Evolutionary conservation across 1,140 invertebrate genomes (phyloP), one percentile per base, ranked within the genome.

Genomic region (Drosophila mauritiana): DNA sequence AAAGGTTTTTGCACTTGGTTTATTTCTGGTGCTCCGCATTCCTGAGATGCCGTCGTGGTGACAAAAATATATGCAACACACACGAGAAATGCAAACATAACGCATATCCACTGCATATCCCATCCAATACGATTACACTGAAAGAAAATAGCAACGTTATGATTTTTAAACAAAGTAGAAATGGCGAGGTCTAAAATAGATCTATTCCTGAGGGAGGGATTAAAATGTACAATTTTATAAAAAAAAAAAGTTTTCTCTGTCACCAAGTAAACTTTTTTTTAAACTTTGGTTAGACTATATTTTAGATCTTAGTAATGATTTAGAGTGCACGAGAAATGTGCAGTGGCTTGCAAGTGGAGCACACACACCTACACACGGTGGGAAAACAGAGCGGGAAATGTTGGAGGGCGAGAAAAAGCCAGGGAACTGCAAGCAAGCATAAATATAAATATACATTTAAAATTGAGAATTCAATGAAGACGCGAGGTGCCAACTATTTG

Each of bases 1-100:
- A 89, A 88, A 88, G 83, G 83, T 88, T 88, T 88, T 89, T 88
- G 83, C 83, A 88, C 83, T 88, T 88, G 83, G 67, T 78, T 67
- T 80, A 55, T 63, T 80, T 88, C 81, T 89, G 48, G 76, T 76
- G 75, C 79, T 48, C 43, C 65, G 79, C 83, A 88, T 88, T 88
- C 83, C 79, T 88, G 57, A 76, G 55, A 88, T 88, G 79, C 84
- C 83, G 55, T 42, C 56, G 74, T 59, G 61, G 72, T 75, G 73
- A 76, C 73, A 75, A 74, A 74, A 74, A 75, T 75, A 75, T 75
- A 73, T 27, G 65, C 48, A 39, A 53, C 69, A 27, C 67, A 52
- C 48, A 36, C 46, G 48, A 49, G 64, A 45, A 48, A 34, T 51
- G 61, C 31, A 64, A 51, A 31, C 27, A 53, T 54, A 67, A 65